Conservation (phyloP, 2,888 invertebrate species). For the Acanthosepion lycidas region DNA sequence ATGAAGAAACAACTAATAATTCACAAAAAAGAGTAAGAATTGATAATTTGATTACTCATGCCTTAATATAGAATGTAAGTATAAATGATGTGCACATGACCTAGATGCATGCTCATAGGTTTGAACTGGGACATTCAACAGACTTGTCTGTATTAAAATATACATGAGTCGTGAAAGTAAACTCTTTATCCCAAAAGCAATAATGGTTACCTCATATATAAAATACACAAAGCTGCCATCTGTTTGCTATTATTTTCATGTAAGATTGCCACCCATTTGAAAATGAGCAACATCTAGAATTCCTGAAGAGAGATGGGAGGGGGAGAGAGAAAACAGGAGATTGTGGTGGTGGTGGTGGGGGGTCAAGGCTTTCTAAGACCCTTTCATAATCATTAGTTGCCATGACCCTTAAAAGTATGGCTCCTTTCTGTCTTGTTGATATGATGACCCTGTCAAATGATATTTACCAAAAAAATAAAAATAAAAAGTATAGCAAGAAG, state of each 20-base stretch:
- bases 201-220: not conserved
- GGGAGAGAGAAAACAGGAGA: not conserved
- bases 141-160: not conserved
- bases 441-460: not conserved
- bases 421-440: conserved; percentile 33
- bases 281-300: not conserved
- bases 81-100: not conserved
- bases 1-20: not conserved
- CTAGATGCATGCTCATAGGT: not conserved
- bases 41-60: not conserved
- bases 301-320: not conserved
- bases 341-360: not conserved
- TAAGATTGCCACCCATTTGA: not conserved
- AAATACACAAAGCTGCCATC: not conserved
- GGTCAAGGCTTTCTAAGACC: too few relatives aligned
- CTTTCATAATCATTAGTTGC: not conserved
- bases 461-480: not conserved
- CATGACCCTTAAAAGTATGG: not conserved
- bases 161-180: not conserved
- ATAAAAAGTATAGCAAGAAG: not conserved
- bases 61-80: not conserved
- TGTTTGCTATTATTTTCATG: conserved; percentile 6
- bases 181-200: not conserved
- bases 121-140: not conserved
- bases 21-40: not conserved